Evolutionary conservation across 2,113 vertebrate genomes (phyloP), one percentile per base, ranked within the genome.

Genomic region (Boleophthalmus pectinirostris): DNA sequence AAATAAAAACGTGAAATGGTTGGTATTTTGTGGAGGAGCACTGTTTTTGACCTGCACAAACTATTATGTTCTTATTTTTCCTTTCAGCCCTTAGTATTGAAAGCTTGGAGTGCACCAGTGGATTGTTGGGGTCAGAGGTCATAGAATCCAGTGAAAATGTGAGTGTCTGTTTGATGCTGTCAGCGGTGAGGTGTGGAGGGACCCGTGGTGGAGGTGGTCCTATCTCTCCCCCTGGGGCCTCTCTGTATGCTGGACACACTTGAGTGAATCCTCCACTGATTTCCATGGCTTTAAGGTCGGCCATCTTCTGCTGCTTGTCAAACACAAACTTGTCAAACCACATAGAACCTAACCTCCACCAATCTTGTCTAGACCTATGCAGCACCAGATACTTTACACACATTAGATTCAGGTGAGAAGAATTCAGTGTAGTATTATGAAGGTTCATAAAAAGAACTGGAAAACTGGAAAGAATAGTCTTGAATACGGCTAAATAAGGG

Each of bases 221-320:
- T 74, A 63, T 74, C 51, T 66, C 46, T 69, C 69, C 70, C 49
- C 20, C 69, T 49, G 70, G 13, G 64, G 61, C 75, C 66, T 65
- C 69, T 65, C 66, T 20, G 57, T 43, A 69, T 64, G 75, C 53
- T 58, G 70, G 83, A 75, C 78, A 83, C 78, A 66, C 68, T 82
- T 82, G 77, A 80, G 49, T 84, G 79, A 77, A 47, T 84, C 68
- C 60, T 66, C 25, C 43, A 60, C 68, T 54, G 69, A 73, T 66
- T 60, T 66, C 43, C 64, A 66, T 66, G 21, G 38, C 70, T 70
- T 77, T 29, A 47, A 82, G 60, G 77, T 84, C 69, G 70, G 24
- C 61, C 38, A 53, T 80, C 77, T 61, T 24, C 65, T 72, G 73
- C 71, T 76, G 21, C 76, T 66, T 83, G 78, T 86, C 85, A 77